Evolutionary conservation across 2,797 vertebrate genomes (phyloP).

Genomic region (Nannoperca obscura): DNA sequence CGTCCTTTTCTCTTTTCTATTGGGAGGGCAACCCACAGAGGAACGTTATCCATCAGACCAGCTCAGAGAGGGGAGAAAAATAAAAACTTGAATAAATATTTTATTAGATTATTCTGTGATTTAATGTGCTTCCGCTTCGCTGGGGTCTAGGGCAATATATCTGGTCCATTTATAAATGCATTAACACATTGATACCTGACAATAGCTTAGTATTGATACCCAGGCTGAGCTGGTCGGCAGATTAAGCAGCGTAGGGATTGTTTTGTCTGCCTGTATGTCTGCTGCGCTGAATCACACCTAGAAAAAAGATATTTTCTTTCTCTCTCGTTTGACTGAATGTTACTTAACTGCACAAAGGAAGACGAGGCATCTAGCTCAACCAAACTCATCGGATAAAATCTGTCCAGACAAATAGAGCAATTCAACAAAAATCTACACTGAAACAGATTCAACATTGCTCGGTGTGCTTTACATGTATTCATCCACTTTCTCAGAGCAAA

Average conservation of each 20-base stretch:
- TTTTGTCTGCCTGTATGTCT: slow-evolving; percentile 37
- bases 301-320: slow-evolving; percentile 10
- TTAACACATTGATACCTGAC: slow-evolving; percentile 80
- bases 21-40: slow-evolving; percentile 51
- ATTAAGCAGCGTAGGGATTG: slow-evolving; percentile 47
- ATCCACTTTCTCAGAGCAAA: slow-evolving; percentile 14
- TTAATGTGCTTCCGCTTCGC: slow-evolving; percentile 79
- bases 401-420: slow-evolving; percentile 16
- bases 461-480: neutral
- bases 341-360: slow-evolving; percentile 36
- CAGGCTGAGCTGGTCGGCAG: slow-evolving; percentile 42
- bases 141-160: slow-evolving; percentile 78
- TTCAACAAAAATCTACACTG: slow-evolving; percentile 2
- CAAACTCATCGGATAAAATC: slow-evolving; percentile 39
- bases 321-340: slow-evolving; percentile 34
- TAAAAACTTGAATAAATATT: slow-evolving; percentile 81
- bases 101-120: slow-evolving; percentile 83
- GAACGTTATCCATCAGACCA: slow-evolving; percentile 66
- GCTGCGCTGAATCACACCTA: slow-evolving; percentile 63
- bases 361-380: slow-evolving; percentile 33
- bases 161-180: slow-evolving; percentile 81
- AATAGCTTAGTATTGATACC: slow-evolving; percentile 76
- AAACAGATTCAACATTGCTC: neutral
- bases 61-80: slow-evolving; percentile 57
- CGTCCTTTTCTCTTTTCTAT: slow-evolving; percentile 42